Base-by-base conservation (phyloP, 2,888 invertebrate genomes). In the Eristalis intricaria region DNA sequence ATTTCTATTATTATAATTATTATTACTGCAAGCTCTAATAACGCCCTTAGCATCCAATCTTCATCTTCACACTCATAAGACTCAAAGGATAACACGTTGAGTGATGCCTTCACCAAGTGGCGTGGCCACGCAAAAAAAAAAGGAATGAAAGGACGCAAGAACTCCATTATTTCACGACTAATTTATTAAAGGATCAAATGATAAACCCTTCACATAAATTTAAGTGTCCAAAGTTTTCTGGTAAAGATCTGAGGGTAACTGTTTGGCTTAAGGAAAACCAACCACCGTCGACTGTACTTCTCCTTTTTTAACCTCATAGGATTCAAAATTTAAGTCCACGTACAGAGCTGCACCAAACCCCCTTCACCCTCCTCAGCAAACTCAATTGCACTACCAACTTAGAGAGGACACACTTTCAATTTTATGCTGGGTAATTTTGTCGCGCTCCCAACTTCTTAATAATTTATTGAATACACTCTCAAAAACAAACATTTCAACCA, bases 151-250 rank as follows among this genome's bases (percentile, higher is more conserved):
- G 60, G 23, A 4, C 26, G n/a, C 26, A 60, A 13, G 26, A 15
- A 23, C 60, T 26, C 60, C 60, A 26, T 60, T 26, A 60, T 60
- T 60, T 26, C 26, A 26, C 4, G 26, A 60, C 60, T 60, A 26
- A 60, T 60, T 60, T 60, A 69, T 56, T 69, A 56, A 69, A 56
- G 69, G 69, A 69, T 69, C 69, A 69, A 69, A 58, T 56, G 56
- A 69, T 69, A 69, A 69, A 69, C 56, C 69, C 69, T 69, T 69
- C 69, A 43, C 69, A 69, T 69, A 69, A 69, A 56, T 69, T 56
- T 19, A 50, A 56, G 69, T 26, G 32, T 22, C 11, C 56, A 29
- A 69, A 69, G 69, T 56, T 68, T 56, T 32, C n/a, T 56, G 32
- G 56, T 2, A 69, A 5, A 29, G 29, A 56, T 68, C 11, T 26